Conservation (phyloP, 2,888 invertebrate genomes). For the Drosophila macrothrix region DNA sequence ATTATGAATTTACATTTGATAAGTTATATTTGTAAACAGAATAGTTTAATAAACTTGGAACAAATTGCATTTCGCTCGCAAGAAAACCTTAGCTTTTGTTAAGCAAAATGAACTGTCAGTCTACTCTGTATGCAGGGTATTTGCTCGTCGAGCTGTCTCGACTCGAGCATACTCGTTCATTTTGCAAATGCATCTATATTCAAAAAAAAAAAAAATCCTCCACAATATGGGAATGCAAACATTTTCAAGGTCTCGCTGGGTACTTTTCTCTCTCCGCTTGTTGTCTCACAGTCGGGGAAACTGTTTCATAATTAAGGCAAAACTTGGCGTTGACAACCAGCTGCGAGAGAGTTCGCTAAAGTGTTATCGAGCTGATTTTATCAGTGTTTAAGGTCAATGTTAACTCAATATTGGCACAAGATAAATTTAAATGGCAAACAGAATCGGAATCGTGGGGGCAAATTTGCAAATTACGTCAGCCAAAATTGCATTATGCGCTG, state of each 20-base stretch:
- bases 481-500: constrained; percentile 43
- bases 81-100: background rate
- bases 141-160: background rate
- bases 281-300: background rate
- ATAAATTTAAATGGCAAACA: constrained; percentile 32
- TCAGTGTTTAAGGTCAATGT: constrained; percentile 54
- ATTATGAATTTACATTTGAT: too few species aligned
- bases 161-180: background rate
- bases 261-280: background rate
- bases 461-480: constrained; percentile 42
- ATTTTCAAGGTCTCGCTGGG: background rate
- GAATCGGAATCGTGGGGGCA: background rate
- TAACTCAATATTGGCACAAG: constrained; percentile 65
- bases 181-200: background rate
- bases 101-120: too few species aligned
- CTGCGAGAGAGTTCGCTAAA: constrained; percentile 14
- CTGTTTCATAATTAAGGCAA: constrained; percentile 1
- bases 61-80: background rate
- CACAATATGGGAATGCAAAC: background rate
- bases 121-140: background rate
- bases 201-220: too few species aligned
- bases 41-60: background rate
- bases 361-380: constrained; percentile 18
- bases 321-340: constrained; percentile 35
- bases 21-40: too few species aligned